Base-by-base conservation (phyloP, 1,140 invertebrate genomes). In the Drosophila repletoides region DNA sequence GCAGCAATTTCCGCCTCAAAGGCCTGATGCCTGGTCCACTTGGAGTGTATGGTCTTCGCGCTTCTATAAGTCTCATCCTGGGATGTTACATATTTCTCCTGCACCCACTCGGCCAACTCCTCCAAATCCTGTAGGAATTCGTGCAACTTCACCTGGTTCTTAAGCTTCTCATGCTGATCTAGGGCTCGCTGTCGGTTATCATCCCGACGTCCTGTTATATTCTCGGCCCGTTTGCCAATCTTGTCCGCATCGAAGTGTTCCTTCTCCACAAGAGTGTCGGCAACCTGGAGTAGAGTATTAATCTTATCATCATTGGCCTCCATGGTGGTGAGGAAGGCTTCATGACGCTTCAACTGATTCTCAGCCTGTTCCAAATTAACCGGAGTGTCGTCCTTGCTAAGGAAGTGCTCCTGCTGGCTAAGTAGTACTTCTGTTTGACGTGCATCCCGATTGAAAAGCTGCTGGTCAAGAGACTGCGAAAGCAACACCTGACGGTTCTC, bases 231-330 rank as follows among this genome's bases (percentile, higher is more conserved):
- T 91, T 97, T 98, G 69, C 95, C 95, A 48, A 99, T 97, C 91
- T 98, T 98, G 80, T 99, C 98, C 22, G 95, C 94, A 88, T 95
- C 96, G 90, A 97, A 97, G 91, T 98, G 97, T 48, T 95, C 94
- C 89, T 97, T 97, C 81, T 97, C 96, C 28, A 95, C 95, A 1
- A 99, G 93, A 6, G 96, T 93, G 76, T 96, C 94, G 46, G 98
- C 98, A 89, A 98, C 98, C 83, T 97, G 95, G 1, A 98, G 94
- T 9, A 99, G 96, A 2, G 94, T 95, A 90, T 99, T 98, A 86
- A 99, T 97, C 91, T 99, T 99, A 83, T 99, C 99, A 90, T 99
- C 98, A 91, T 99, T 99, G 2, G 98, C 98, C 91, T 99, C 98
- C 97, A 99, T 98, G 0, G 98, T 99, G 0, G 98, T 99, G 73